Evolutionary conservation across 2,888 invertebrate species (phyloP).

Genomic region (Drosophila austrosaltans): DNA sequence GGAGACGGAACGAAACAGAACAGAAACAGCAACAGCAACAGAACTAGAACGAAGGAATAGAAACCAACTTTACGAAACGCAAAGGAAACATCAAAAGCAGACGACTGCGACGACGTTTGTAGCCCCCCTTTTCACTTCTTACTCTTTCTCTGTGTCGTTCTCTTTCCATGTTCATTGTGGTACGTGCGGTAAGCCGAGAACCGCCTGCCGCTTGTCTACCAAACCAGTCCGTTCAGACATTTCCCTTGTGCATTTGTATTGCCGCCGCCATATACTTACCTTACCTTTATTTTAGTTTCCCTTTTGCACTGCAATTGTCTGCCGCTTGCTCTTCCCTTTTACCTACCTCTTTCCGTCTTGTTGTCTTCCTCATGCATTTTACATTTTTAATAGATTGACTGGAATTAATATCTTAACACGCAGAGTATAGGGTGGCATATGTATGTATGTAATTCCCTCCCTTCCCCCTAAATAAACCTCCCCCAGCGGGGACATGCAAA

Average conservation of each 20-base stretch:
- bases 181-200: constrained; percentile 55
- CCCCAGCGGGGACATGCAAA: constrained; percentile 8
- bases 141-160: not conserved
- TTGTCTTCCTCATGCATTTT: constrained; percentile 67
- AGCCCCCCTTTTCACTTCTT: constrained; percentile 12
- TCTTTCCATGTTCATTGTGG: constrained; percentile 29
- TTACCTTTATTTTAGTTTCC: constrained; percentile 30
- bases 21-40: not conserved
- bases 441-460: constrained; percentile 20
- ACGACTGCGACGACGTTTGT: constrained; percentile 40
- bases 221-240: constrained; percentile 31
- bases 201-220: not conserved
- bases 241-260: constrained; percentile 50
- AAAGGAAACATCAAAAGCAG: constrained; percentile 57
- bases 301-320: constrained; percentile 60
- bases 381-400: constrained; percentile 81
- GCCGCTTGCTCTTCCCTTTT: constrained; percentile 3
- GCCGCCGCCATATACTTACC: constrained; percentile 26
- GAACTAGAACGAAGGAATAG: not conserved
- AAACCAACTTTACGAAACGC: not conserved
- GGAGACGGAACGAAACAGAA: constrained; percentile 21
- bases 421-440: constrained; percentile 25
- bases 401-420: constrained; percentile 73
- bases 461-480: constrained; percentile 18
- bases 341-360: not conserved